These are phyloP conservation scores for Pocillopora grandis DNA, from an alignment of 92 coral and sea anemone species.

Conservation along the genomic window DNA sequence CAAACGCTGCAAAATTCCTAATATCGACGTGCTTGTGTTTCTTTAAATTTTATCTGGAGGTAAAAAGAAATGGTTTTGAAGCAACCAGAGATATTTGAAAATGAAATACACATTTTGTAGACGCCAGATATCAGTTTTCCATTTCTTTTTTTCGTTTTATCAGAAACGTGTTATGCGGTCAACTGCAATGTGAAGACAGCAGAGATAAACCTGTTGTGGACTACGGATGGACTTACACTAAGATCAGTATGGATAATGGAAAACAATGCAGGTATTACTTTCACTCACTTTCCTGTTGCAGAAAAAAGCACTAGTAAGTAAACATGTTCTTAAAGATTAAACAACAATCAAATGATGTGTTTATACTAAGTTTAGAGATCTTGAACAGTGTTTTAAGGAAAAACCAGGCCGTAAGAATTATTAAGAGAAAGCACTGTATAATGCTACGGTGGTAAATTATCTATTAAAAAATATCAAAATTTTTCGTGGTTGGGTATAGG, in stretches of 20 bases:
- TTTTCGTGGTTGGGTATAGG: conserved; percentile 15
- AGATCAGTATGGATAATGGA: conserved; percentile 47
- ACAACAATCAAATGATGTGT: too few relatives aligned
- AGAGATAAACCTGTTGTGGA: conserved; percentile 44
- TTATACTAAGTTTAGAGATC: too few relatives aligned
- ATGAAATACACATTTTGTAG: conserved; percentile 86
- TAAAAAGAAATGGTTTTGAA: too few relatives aligned
- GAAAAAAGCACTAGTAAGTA: too few relatives aligned
- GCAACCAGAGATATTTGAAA: neutral
- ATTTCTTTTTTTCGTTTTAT: neutral
- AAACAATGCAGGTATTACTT: conserved; percentile 68
- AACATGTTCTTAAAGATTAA: too few relatives aligned
- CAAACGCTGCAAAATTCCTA: too few relatives aligned
- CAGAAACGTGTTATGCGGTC: conserved; percentile 75
- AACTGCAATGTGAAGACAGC: conserved; percentile 65
- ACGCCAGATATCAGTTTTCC: neutral
- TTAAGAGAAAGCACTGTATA: neutral
- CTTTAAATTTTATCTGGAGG: too few relatives aligned
- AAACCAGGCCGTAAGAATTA: too few relatives aligned
- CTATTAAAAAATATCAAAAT: too few relatives aligned
- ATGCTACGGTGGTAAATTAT: conserved; percentile 59
- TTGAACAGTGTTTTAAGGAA: neutral
- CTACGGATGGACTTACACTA: conserved; percentile 66
- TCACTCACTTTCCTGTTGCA: too few relatives aligned
- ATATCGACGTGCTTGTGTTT: too few relatives aligned